Base-by-base conservation (phyloP, 1,140 invertebrate species). In the Trissolcus basalis region DNA sequence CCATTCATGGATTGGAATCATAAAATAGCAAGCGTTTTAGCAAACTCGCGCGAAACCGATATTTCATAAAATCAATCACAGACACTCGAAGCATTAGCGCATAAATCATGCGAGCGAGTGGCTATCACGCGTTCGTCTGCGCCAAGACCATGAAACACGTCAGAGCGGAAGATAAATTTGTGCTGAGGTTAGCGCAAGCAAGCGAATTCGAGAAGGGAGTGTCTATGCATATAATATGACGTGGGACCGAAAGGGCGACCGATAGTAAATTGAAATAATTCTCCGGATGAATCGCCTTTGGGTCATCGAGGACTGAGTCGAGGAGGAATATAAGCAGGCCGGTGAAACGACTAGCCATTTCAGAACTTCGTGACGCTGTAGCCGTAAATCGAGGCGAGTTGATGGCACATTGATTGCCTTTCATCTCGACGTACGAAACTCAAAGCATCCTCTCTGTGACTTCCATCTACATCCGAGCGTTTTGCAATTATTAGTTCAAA, bases 351-450 rank as follows among this genome's bases (percentile, higher is more conserved):
- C 59, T 64, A 65, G 60, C 74, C 77, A 81, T 45, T 70, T 19
- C 61, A 74, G 74, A 80, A 73, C 67, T 70, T 81, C 83, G 82
- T 83, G 82, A 85, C 82, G 83, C 79, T 77, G 83, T 83, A 84
- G 83, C 81, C 84, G 84, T 87, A 87, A 87, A 87, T 87, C 83
- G 85, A 86, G 80, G 80, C 81, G 80, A 86, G 83, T 86, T 87
- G 85, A 87, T 87, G 83, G 85, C 80, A 81, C 85, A 87, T 87
- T 86, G 85, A 87, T 87, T 87, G 84, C 85, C 84, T 87, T 80
- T 85, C 83, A 85, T 85, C 82, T 85, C 81, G 80, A 85, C 82
- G 79, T 27, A 27, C 71, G 67, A 71, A 71, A 61, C 70, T 76
- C 49, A 78, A 78, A 61, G 64, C 53, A 55, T 45, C n/a, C n/a